phyloP scores from a whole-genome alignment of 2,113 vertebrate species.

The Prinia subflava region DNA sequence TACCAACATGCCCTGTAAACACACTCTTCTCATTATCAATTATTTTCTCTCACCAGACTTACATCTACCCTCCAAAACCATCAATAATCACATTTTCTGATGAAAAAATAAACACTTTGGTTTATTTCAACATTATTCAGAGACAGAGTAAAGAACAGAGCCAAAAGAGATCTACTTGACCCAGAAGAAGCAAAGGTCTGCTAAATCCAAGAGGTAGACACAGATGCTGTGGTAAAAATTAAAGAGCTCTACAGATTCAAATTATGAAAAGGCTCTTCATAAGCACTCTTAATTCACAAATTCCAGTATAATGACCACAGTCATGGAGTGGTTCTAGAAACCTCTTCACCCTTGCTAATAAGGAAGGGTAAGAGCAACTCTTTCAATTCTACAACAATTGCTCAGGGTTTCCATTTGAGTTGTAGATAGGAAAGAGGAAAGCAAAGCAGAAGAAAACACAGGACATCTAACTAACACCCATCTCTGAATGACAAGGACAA shows the following conservation, averaged over 20 bases:
- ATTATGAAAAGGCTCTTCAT: background rate
- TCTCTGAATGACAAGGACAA: background rate
- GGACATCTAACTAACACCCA: background rate
- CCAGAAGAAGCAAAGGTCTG: background rate
- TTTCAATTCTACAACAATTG: background rate
- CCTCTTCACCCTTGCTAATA: background rate
- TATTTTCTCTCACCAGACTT: background rate
- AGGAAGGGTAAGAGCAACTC: background rate
- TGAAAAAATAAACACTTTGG: background rate
- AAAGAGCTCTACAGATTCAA: background rate
- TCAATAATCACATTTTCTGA: background rate
- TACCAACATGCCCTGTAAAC: background rate
- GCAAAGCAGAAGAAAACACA: background rate
- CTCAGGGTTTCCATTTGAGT: background rate
- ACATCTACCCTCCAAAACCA: background rate
- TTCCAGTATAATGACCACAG: background rate
- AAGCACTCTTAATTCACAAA: background rate
- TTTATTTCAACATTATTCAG: background rate
- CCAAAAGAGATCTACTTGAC: background rate
- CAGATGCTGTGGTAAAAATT: background rate
- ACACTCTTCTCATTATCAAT: background rate
- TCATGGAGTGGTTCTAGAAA: background rate
- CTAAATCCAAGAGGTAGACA: background rate
- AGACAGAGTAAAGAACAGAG: background rate
- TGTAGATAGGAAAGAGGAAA: background rate